Evolutionary conservation across 2,797 vertebrate genomes (phyloP), one percentile per base, ranked within the genome.

Genomic region (Paedocypris micromegethes): DNA sequence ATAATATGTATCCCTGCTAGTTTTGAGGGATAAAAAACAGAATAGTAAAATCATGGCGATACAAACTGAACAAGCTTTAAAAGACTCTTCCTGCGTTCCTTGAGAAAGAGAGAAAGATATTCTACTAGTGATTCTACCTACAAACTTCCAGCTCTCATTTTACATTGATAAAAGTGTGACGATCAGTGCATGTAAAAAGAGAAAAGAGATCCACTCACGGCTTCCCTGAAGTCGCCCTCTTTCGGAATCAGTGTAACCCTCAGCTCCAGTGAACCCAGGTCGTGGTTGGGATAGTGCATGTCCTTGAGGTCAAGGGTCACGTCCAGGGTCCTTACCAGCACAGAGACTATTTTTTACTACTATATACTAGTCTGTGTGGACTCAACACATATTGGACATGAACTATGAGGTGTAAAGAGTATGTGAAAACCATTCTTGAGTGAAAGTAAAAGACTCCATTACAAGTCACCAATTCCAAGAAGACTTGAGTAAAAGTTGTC

Each of bases 281-380:
- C 86, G 79, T 97, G 85, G 64, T 94, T 92, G 42, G 94, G 93
- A 70, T 93, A 94, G 79, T 92, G 95, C 7, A 92, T 87, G 77
- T 98, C 96, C 80, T 93, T 94, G 78, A 98, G 84, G 71, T 90
- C 87, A 77, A 98, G 80, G 1, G 85, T 91, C 78, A 98, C 86
- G 75, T 97, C 91, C 70, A 89, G 88, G 64, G 88, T 79, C 82
- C 95, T 98, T 67, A 58, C 59, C 48, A 77, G 68, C 4, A 6
- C 40, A 46, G 41, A 43, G 6, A 44, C 5, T 42, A 48, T 43
- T 23, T 23, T 23, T 23, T 23, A 23, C 40, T 51, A 43, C n/a
- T 41, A 9, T 41, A 63, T 63, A 23, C 23, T 23, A 23, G 23
- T 23, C 23, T 23, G 23, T 23, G 23, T 23, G 23, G 23, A 23